Base-by-base conservation (phyloP, 2,113 vertebrate species). In the Telmatochromis sp. region DNA sequence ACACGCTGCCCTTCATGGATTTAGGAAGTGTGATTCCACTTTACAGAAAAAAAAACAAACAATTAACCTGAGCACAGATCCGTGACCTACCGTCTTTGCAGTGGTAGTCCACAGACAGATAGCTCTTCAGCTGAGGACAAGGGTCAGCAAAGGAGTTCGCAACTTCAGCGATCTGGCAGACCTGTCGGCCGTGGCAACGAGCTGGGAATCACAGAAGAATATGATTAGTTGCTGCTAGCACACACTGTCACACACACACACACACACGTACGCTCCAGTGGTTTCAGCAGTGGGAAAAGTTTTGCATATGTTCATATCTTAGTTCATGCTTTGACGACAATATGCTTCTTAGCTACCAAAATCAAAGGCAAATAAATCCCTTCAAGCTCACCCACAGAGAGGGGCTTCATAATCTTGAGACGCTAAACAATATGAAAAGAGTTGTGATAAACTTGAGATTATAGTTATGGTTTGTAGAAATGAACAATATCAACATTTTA, bases 51-150 rank as follows among this genome's bases (percentile, higher is more conserved):
- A 23, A 49, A 13, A 37, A 7, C 1, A 4, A 26, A 23, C 3
- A 26, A 28, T 31, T 75, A 28, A 75, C 42, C 23, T 31, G 23
- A 78, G 70, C 42, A 31, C 10, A 47, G 31, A 47, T 53, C 4
- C 1, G 7, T 40, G 45, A 85, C 97, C 94, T 92, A 98, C 98
- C 98, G 88, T 98, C 97, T 91, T 86, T 95, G 95, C 98, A 99
- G 91, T 96, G 96, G 60, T 98, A 98, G 1, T 96, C 96, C 85
- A 99, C 89, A 81, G 96, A 97, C 88, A 99, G 94, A 92, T 98
- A 98, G 88, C 96, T 98, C 65, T 97, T 97, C 10, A 80, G 84
- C 9, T 91, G 58, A 63, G 97, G 97, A 83, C 98, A 98, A 11
- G 95, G 94, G 4, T 98, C 97, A 92, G 96, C 97, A 89, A 97